Base-by-base conservation (phyloP, 2,113 vertebrate species). In the Clarias batrachus region DNA sequence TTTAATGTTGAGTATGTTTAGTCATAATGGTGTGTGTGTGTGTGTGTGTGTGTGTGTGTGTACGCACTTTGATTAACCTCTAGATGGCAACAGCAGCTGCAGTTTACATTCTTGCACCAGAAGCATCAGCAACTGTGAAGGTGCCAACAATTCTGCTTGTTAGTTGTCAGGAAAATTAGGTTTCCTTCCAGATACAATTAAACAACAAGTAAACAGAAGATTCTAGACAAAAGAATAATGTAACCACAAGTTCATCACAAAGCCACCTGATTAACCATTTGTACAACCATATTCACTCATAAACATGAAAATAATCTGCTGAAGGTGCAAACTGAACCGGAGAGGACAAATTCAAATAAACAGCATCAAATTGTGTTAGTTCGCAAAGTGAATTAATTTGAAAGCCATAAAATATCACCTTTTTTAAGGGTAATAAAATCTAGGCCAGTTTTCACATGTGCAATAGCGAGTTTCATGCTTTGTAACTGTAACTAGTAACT, bases 31-130 rank as follows among this genome's bases (percentile, higher is more conserved):
- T 73, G 33, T 76, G 73, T 73, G 70, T 73, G 70, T 41, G 19
- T 74, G 41, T 74, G 71, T 56, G 74, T 77, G 74, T 57, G 76
- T 57, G 41, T 41, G 86, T 48, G 79, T 74, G 27, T 60, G 80
- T n/a, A 37, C n/a, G 56, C 12, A 21, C 85, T 19, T 60, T 25
- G 30, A 76, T 68, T 37, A 27, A 76, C 88, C 90, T 85, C 90
- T 88, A 90, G 86, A 88, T 88, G 90, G 86, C 90, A 89, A 86
- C 74, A 82, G 56, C 57, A 84, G 52, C 81, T 81, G 70, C 48
- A 84, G 54, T 89, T 87, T 87, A 78, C 41, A 37, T n/a, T 85
- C 52, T 25, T 27, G 54, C 21, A 14, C 16, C 52, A 19, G 4
- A 13, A 52, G 21, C 25, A 25, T 52, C 21, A 52, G 41, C 52